Base-by-base conservation (phyloP, 2,888 invertebrate species). In the Diplolepis rosae region DNA sequence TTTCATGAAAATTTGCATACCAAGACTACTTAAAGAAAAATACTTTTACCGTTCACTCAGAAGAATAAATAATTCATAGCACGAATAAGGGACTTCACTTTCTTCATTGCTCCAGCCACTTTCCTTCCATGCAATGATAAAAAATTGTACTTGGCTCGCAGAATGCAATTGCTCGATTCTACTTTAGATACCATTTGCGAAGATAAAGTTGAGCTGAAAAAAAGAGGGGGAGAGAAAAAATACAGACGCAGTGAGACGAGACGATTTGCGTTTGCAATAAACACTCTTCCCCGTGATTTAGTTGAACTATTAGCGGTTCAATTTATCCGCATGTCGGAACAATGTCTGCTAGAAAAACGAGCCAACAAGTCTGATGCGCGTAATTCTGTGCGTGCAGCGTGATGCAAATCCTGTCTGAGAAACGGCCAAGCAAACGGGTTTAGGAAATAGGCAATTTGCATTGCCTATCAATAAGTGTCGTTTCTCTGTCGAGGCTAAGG, bases 401-500 rank as follows among this genome's bases (percentile, higher is more conserved):
- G 15, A 66, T 66, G 45, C 66, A 50, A 66, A 66, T 66, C 13
- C 48, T 32, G 48, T 32, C 66, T 48, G 66, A 45, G 66, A 66
- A 66, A 45, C 18, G 50, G 18, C 66, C 11, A 50, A 66, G 66
- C 48, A 66, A 75, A 69, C 39, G 74, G 70, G 69, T 69, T 72
- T 75, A 77, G 82, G 77, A 82, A 79, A 74, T 74, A 70, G 68
- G 54, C 75, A 77, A 82, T 82, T 83, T 82, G 79, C 82, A 80
- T 82, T 65, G 76, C 66, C 72, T 74, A 75, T 74, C 73, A 75
- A 78, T 77, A 75, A 78, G 66, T 71, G 68, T 61, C 28, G 54
- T 35, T 9, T 24, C 51, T n/a, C 65, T 70, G 67, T 56, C 28
- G 68, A 45, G 13, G 24, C 51, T 39, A 42, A 30, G 48, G 27